Evolutionary conservation across 2,113 vertebrate genomes (phyloP), one percentile per base, ranked within the genome.

Genomic region (Elaphurus davidianus): DNA sequence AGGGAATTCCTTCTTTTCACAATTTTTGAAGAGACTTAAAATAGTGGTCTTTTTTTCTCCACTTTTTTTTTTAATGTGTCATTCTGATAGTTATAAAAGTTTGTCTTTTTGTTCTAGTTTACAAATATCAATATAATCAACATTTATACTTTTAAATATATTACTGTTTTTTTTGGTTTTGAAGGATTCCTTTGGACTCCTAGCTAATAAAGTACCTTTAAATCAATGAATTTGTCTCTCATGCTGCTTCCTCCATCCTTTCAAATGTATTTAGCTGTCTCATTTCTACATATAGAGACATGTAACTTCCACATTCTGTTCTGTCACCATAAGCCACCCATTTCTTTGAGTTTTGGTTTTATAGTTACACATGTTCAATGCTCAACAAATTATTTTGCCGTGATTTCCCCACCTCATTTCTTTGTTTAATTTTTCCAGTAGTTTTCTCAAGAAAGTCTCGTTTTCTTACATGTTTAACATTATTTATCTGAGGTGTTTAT

Each of bases 401-500:
- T 8, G 64, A 78, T 92, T 94, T 94, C 17, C 28, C 14, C 7
- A 79, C 36, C 23, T 89, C 19, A 55, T 78, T 5, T 91, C 60
- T 82, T 85, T 28, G 7, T 67, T 85, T 43, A 71, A 50, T 93
- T 96, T 90, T 90, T 85, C n/a, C n/a, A 76, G 7, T 50, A 79
- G 60, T 40, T 89, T 83, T 43, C 17, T 93, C 10, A 83, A 91
- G 30, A 92, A 74, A 96, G 2, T 6, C 12, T 89, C 23, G 6
- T 4, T 86, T 89, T 89, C 28, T 93, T 83, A 45, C 12, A 86
- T 92, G 36, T 60, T 97, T 27, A 78, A 67, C 96, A 84, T 86
- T 97, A 47, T 86, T 92, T 91, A 55, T 43, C 76, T 93, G 83
- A 95, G 40, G 25, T 62, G 45, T 96, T 95, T 74, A 62, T 79